Evolutionary conservation across 2,888 invertebrate species (phyloP), one percentile per base, ranked within the genome.

Genomic region (Hedya salicella): DNA sequence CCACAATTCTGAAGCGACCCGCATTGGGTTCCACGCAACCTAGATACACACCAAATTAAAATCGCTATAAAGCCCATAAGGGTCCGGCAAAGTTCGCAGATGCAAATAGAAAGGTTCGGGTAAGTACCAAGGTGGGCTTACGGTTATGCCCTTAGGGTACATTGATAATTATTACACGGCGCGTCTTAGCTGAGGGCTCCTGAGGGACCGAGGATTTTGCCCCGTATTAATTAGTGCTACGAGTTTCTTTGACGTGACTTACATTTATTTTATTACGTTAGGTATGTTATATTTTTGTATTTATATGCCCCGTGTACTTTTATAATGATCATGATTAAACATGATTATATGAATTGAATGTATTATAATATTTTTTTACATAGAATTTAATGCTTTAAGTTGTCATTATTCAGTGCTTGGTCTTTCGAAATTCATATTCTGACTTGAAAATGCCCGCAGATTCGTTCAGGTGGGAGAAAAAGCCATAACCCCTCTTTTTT

Each of bases 141-240:
- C 66, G 60, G 61, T 66, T 61, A 61, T 71, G 77, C 83, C 91
- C 86, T 75, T 61, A 82, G 87, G 91, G 88, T 81, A 83, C 89
- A 89, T 89, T 90, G 91, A 89, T 91, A 93, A 92, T 92, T 92
- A 92, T 93, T 89, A 91, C 84, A 84, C 81, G 80, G 83, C 74
- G 79, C 81, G 82, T 79, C 84, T 81, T 79, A 77, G 73, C 76
- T 79, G 82, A 85, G 82, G 82, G 84, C 77, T 76, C 85, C 82
- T 59, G 57, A 59, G 85, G 85, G 86, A 78, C 70, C 59, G 70
- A 67, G 83, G 84, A 81, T 85, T 80, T 82, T 78, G 78, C 72
- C 74, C 54, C 72, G 79, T 85, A 86, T 86, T 87, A 87, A 88
- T 88, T 88, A 88, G 86, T 80, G 81, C 76, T 74, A 78, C 75